phyloP scores from a whole-genome alignment of 2,888 invertebrate genomes.

The Stenurella melanura region DNA sequence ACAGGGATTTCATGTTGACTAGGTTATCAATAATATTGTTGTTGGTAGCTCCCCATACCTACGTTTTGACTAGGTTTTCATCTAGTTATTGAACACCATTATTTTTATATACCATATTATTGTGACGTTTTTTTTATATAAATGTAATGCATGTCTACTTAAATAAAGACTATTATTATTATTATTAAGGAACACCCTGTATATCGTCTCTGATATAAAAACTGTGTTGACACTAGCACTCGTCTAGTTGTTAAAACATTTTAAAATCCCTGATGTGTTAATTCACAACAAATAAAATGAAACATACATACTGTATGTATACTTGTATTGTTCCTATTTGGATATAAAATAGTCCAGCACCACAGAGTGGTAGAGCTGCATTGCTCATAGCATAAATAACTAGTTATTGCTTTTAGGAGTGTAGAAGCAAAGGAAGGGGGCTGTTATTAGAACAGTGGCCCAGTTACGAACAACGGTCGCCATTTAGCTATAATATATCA shows the following conservation, averaged over 20 bases:
- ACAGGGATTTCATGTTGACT: no score
- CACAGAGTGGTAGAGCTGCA: constrained; percentile 39
- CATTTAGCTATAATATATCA: constrained; percentile 58
- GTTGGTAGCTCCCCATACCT: no score
- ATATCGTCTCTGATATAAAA: no score
- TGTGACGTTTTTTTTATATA: no score
- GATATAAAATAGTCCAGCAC: constrained; percentile 27
- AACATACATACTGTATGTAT: background rate
- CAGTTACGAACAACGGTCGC: constrained; percentile 58
- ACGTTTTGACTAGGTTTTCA: no score
- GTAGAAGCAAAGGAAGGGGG: constrained; percentile 25
- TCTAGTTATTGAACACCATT: no score
- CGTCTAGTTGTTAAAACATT: background rate
- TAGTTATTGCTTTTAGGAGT: constrained; percentile 42
- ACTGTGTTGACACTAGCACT: background rate
- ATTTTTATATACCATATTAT: no score
- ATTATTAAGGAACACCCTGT: no score
- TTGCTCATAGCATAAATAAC: constrained; percentile 42
- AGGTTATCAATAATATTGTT: no score
- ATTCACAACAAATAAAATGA: constrained; percentile 2
- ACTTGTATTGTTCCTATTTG: constrained; percentile 26
- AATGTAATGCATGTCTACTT: no score
- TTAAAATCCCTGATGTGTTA: background rate
- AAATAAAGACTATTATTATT: no score
- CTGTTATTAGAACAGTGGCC: constrained; percentile 57